Evolutionary conservation across 2,113 vertebrate species (phyloP).

Genomic region (Oplegnathus fasciatus): DNA sequence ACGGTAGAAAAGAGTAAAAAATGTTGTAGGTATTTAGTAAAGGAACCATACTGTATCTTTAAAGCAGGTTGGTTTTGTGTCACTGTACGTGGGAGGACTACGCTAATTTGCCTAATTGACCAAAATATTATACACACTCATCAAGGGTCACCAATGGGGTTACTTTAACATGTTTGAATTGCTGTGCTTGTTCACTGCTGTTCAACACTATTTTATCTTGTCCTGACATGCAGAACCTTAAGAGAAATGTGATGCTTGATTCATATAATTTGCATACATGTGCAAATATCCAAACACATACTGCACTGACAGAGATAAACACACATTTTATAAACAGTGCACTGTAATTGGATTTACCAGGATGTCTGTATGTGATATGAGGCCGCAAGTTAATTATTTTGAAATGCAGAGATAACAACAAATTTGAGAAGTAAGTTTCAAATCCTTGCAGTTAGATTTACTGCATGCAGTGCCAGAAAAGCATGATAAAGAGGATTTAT

Average conservation of each 20-base stretch:
- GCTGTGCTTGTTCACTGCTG: background rate
- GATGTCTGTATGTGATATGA: conserved; percentile 3
- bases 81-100: conserved; percentile 23
- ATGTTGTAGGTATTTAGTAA: background rate
- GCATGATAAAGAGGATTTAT: background rate
- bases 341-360: conserved; percentile 1
- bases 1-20: background rate
- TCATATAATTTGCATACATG: background rate
- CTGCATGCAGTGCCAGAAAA: background rate
- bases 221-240: background rate
- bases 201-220: background rate
- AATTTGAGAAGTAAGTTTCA: background rate
- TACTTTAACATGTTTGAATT: conserved; percentile 2
- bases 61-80: background rate
- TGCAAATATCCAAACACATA: conserved; percentile 2
- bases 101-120: conserved; percentile 27
- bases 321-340: conserved; percentile 7
- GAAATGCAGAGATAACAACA: conserved; percentile 5
- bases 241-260: background rate
- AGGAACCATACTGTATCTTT: background rate
- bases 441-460: background rate
- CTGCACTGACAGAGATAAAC: conserved; percentile 14
- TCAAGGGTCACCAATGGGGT: conserved; percentile 13
- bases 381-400: conserved; percentile 10
- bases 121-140: conserved; percentile 8